A percentile compares a stretch with the other conserved stretches of the same genome.
Conservation (phyloP, 2,113 vertebrate genomes). For the Orcinus orca region DNA sequence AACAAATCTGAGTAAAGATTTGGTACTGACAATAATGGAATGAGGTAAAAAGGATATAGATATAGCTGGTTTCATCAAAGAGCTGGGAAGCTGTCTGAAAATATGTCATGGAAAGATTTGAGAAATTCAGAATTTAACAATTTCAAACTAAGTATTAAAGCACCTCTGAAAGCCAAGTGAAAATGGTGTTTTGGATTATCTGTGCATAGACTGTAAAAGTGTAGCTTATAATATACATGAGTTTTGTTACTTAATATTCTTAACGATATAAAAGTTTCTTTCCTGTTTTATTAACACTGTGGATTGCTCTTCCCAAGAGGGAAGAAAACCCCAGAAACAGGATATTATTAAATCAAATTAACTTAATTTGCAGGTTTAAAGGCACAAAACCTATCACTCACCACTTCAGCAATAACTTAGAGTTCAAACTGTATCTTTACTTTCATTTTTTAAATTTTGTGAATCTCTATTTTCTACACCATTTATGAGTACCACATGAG, state of each 20-base stretch:
- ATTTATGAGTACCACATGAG: neutral
- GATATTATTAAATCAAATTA: constrained; percentile 7
- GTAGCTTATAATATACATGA: neutral
- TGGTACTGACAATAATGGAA: neutral
- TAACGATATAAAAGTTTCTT: neutral
- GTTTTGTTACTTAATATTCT: neutral
- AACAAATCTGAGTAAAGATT: neutral
- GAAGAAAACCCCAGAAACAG: neutral
- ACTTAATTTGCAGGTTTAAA: neutral
- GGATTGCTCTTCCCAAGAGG: neutral
- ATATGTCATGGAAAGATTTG: neutral
- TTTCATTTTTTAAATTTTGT: constrained; percentile 12
- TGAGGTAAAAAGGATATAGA: neutral
- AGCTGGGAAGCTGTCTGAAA: neutral
- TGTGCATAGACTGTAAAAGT: neutral
- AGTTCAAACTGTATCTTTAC: neutral
- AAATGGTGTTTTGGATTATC: neutral
- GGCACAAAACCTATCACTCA: neutral
- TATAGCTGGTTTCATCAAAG: neutral
- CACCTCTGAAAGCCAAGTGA: neutral
- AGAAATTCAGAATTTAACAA: neutral
- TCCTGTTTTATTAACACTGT: neutral
- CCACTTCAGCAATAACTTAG: neutral
- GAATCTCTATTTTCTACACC: neutral
- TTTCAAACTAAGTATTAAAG: neutral